phyloP scores from a whole-genome alignment of 2,797 vertebrate genomes.

The Macropodus opercularis region DNA sequence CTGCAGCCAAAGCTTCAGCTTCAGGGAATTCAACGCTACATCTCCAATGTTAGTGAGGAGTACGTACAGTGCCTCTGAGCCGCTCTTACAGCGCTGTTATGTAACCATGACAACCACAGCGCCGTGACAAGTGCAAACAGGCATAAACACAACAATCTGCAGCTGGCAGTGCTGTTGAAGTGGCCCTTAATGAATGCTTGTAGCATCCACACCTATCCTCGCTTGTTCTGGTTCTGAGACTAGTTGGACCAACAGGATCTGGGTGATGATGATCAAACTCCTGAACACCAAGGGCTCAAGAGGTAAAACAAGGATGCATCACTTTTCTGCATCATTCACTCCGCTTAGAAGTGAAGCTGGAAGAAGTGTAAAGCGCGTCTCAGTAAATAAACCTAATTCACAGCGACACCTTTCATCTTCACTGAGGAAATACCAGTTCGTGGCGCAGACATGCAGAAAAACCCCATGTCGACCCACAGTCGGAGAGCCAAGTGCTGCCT shows the following conservation, averaged over 20 bases:
- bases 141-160: conserved; percentile 30
- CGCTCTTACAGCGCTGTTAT: conserved; percentile 46
- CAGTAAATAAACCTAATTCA: conserved; percentile 34
- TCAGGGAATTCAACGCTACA: neutral
- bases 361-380: conserved; percentile 26
- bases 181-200: too few species aligned
- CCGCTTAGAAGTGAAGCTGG: too few species aligned
- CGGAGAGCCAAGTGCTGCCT: conserved; percentile 69
- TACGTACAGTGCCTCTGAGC: conserved; percentile 24
- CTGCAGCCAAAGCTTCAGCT: conserved; percentile 35
- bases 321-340: conserved; percentile 18
- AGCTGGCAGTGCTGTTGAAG: conserved; percentile 15
- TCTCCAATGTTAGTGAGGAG: neutral
- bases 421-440: conserved; percentile 22
- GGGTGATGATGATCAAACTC: conserved; percentile 8
- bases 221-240: conserved; percentile 10
- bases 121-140: conserved; percentile 49
- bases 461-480: conserved; percentile 68
- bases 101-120: conserved; percentile 67
- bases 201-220: too few species aligned
- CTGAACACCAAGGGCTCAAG: neutral
- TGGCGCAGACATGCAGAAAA: conserved; percentile 55
- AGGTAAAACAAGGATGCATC: conserved; percentile 9
- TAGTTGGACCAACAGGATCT: neutral
- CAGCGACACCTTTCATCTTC: conserved; percentile 50